Percentiles rank a stretch among this genome's conserved stretches.
phyloP scores from a whole-genome alignment of 2,113 vertebrate genomes.

The Halcyon malimbica region DNA sequence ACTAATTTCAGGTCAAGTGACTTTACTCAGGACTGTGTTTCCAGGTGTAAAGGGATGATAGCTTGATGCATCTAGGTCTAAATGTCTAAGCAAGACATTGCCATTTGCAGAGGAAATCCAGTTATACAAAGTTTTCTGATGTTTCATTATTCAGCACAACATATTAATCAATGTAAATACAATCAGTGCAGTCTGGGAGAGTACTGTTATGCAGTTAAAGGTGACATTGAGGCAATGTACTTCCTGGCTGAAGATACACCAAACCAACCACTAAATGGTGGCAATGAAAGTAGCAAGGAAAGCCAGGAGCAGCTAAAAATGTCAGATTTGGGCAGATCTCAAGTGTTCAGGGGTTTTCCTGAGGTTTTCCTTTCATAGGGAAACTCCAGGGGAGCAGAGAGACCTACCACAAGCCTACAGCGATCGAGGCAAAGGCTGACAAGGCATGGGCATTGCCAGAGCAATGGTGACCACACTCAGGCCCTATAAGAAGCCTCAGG shows the following conservation, averaged over 20 bases:
- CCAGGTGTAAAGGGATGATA: neutral
- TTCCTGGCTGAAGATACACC: neutral
- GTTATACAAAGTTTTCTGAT: constrained; percentile 6
- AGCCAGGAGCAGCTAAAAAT: neutral
- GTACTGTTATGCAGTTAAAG: neutral
- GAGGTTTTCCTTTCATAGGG: too few relatives aligned
- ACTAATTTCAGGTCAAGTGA: neutral
- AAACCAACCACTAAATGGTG: neutral
- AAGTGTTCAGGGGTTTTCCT: too few relatives aligned
- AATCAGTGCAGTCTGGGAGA: constrained; percentile 28
- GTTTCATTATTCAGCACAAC: constrained; percentile 48
- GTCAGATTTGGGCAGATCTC: neutral
- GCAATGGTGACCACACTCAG: too few relatives aligned
- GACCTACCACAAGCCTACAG: too few relatives aligned
- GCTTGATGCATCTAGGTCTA: neutral
- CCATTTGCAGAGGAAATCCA: constrained; percentile 8
- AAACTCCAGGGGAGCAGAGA: too few relatives aligned
- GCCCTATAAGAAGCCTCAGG: too few relatives aligned
- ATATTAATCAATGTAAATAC: constrained; percentile 61
- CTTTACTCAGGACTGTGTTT: neutral
- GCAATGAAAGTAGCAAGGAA: neutral
- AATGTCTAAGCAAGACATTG: neutral
- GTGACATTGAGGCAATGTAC: neutral
- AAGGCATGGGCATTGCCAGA: too few relatives aligned
- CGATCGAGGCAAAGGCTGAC: too few relatives aligned